phyloP scores from a whole-genome alignment of 2,113 vertebrate species.

The Eubucco bourcierii region DNA sequence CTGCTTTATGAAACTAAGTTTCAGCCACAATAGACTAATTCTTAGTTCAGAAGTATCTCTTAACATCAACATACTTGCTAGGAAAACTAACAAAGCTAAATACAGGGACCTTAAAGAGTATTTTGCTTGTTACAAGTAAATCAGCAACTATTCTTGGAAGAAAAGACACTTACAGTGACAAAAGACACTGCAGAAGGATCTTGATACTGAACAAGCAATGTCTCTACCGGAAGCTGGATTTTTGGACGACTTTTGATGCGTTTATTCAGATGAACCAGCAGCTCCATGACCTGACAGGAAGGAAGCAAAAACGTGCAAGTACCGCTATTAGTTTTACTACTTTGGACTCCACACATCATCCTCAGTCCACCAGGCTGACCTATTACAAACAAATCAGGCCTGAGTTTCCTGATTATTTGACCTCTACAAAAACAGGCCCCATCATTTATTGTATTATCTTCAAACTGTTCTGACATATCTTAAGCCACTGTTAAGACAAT shows the following conservation, averaged over 20 bases:
- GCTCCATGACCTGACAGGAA: conserved; percentile 90
- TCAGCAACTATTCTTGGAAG: neutral
- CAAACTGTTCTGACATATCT: neutral
- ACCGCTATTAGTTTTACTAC: neutral
- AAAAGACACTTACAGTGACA: conserved; percentile 86
- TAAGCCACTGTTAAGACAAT: neutral
- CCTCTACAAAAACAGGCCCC: neutral
- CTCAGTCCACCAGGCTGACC: neutral
- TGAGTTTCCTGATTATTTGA: neutral
- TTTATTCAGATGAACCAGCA: conserved; percentile 96
- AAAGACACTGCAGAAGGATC: conserved; percentile 97
- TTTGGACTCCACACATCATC: neutral
- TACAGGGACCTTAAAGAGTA: neutral
- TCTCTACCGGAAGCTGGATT: conserved; percentile 97
- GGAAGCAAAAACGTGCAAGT: neutral
- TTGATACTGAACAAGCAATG: conserved; percentile 95
- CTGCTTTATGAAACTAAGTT: neutral
- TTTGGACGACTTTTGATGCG: conserved; percentile 96
- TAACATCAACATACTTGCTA: neutral
- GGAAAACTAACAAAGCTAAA: neutral
- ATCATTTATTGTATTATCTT: neutral
- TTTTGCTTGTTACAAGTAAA: neutral
- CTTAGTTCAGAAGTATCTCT: neutral
- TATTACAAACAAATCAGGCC: neutral
- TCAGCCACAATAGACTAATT: neutral